Evolutionary conservation across 2,888 invertebrate genomes (phyloP), one percentile per base, ranked within the genome.

Genomic region (Amblyteles armatorius): DNA sequence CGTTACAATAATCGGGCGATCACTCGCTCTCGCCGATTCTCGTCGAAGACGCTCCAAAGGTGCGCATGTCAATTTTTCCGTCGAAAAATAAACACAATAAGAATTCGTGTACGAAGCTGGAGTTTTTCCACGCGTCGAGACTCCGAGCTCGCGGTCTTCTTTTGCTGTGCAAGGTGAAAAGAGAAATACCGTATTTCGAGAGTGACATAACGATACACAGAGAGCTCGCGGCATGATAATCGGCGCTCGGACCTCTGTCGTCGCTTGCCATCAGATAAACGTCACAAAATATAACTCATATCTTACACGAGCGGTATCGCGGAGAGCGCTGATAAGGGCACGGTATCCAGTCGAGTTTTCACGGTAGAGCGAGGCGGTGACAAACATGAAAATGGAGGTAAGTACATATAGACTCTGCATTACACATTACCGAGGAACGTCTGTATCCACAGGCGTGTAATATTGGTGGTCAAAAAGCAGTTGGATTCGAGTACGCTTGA

Each of bases 371-470:
- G 52, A 67, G 73, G 68, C 79, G 82, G 76, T 69, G 81, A 80
- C 71, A 88, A 90, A 89, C 81, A 90, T 90, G 90, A 91, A 90
- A 88, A 91, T 91, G 91, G 91, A 91, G 91, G 91, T 91, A 82
- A 89, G 91, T 84, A 63, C 44, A 60, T 11, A 13, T 29, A 11
- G 7, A 26, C 26, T 22, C 29, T 29, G 13, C 29, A 7, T 29
- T 63, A n/a, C 16, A 40, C 22, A 13, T 48, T 19, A 71, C 7
- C 48, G n/a, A 16, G 16, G 9, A 26, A 40, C 29, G 19, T 13
- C 22, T 26, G 29, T 26, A 29, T 63, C 29, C n/a, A 5, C 33
- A 11, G 5, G 16, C 16, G 63, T 4, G 29, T 67, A 11, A 9
- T 2, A 68, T 69, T 19, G 26, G 3, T 26, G 22, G 26, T 26